These are phyloP conservation scores for Mythimna pallens DNA, from an alignment of 2,888 invertebrate species.

Conservation along the genomic window DNA sequence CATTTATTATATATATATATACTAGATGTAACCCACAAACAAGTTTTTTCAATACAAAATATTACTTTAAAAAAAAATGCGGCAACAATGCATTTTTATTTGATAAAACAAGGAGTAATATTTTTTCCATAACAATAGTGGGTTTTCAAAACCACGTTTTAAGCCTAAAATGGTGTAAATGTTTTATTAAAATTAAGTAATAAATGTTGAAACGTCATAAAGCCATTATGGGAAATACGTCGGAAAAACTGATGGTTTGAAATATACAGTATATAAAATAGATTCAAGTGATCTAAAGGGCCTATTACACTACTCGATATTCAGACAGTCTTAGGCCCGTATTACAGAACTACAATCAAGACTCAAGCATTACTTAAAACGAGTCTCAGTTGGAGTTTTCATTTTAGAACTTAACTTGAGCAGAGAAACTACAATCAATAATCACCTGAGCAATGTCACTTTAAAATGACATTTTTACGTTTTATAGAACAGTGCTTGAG, in stretches of 20 bases:
- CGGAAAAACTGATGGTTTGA: background rate
- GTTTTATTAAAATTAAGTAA: slow-evolving; percentile 1
- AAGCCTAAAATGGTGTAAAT: slow-evolving; percentile 6
- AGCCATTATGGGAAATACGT: background rate
- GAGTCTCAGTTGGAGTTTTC: no score
- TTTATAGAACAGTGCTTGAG: no score
- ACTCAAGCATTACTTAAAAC: no score
- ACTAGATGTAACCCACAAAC: background rate
- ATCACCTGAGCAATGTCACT: no score
- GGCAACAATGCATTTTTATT: background rate
- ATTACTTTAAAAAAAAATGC: background rate
- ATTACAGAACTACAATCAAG: no score
- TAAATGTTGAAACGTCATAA: slow-evolving; percentile 16
- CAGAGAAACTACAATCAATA: no score
- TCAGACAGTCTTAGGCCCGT: no score
- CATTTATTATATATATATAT: no score
- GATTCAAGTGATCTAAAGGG: background rate
- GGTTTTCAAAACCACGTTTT: slow-evolving; percentile 2
- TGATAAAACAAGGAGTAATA: background rate
- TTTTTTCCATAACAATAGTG: background rate
- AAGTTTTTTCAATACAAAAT: background rate
- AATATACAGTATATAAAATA: background rate
- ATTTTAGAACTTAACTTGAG: no score
- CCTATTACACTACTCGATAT: no score
- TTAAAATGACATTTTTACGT: no score